Percentiles rank a stretch among this genome's conserved stretches.
These are phyloP conservation scores for Hylaeus anthracinus DNA, from an alignment of 1,140 invertebrate species.

Conservation along the genomic window DNA sequence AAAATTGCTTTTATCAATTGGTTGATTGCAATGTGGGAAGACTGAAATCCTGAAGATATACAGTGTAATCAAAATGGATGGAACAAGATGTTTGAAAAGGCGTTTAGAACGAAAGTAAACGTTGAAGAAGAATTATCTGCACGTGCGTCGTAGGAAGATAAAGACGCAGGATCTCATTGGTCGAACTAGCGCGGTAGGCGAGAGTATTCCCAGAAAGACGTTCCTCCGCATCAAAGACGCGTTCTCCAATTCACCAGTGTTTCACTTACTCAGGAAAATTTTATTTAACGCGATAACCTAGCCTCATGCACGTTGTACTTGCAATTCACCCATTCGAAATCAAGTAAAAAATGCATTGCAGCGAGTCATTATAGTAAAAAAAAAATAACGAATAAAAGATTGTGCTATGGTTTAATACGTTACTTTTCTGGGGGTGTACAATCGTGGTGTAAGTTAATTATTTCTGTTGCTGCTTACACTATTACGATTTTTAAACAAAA, in stretches of 20 bases:
- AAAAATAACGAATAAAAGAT: too few species aligned
- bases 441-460: too few species aligned
- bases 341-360: background rate
- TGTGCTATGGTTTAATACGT: too few species aligned
- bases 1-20: constrained; percentile 16
- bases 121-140: constrained; percentile 40
- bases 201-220: constrained; percentile 11
- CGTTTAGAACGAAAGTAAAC: constrained; percentile 10
- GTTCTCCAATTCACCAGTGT: constrained; percentile 12
- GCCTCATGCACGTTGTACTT: too few species aligned
- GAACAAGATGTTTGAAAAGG: background rate
- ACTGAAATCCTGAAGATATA: background rate
- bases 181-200: background rate
- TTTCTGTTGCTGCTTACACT: too few species aligned
- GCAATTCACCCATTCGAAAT: too few species aligned
- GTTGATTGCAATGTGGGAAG: background rate
- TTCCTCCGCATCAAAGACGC: constrained; percentile 17
- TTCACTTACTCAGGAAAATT: constrained; percentile 18
- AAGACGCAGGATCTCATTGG: constrained; percentile 38
- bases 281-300: background rate
- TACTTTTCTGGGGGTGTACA: too few species aligned
- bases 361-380: too few species aligned
- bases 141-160: constrained; percentile 43
- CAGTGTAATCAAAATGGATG: background rate
- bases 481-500: too few species aligned